Evolutionary conservation across 2,113 vertebrate species (phyloP), one percentile per base, ranked within the genome.

Genomic region (Sapajus apella): DNA sequence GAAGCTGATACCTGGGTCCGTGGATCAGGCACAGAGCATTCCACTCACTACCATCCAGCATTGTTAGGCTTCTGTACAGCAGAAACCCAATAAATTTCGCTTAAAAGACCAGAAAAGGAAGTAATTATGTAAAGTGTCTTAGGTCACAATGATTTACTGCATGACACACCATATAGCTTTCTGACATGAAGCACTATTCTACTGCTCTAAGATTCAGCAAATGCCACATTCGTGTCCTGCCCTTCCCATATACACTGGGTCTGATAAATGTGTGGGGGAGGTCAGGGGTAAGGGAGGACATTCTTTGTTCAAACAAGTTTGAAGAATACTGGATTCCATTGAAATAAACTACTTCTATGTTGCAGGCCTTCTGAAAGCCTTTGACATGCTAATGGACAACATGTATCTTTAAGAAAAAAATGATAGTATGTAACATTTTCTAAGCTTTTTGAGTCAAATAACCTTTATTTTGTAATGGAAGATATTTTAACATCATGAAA

Each of bases 401-500:
- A 12, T 3, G 3, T 30, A 47, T 37, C 72, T 90, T 87, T 43
- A 76, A 52, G 45, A 73, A 73, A 18, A 64, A 75, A 43, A 43
- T 4, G 8, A 66, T 0, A 90, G 12, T 14, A 37, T 6, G 32
- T 8, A 43, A 40, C 5, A 68, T 40, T 77, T 75, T 55, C 76
- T 70, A 75, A 87, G 68, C 27, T 73, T 86, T 43, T 3, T 68
- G 81, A 40, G 72, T 72, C 83, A 83, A 87, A 80, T n/a, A 58
- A 56, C 18, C 35, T 82, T 90, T 77, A 77, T 80, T 85, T 92
- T 81, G 47, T 66, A 88, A 56, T 12, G 37, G 37, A 83, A 86
- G 32, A 25, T 50, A 91, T 25, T 80, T 77, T 32, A 58, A 50
- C 50, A 45, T 85, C 70, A 64, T 47, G 68, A 92, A 88, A 70